A percentile compares a stretch with the other conserved stretches of the same genome.
phyloP scores from a whole-genome alignment of 53 echinoderm and acorn worm genomes.

The Mesocentrotus franciscanus region DNA sequence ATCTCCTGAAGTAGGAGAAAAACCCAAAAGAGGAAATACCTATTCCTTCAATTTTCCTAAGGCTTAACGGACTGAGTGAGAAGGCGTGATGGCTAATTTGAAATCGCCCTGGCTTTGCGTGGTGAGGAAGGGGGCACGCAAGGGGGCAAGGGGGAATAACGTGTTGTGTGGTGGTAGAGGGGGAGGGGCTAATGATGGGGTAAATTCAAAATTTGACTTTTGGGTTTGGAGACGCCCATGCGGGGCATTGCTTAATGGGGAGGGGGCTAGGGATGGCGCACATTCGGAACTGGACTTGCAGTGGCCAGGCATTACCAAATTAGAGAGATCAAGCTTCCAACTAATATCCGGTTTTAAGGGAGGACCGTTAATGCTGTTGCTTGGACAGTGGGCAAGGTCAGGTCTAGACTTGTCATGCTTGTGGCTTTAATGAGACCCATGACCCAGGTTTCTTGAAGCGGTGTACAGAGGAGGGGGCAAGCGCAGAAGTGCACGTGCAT shows the following conservation, averaged over 20 bases:
- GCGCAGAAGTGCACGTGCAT: too few species aligned
- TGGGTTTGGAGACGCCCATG: background rate
- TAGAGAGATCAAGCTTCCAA: background rate
- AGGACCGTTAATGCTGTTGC: background rate
- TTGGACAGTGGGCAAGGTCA: too few species aligned
- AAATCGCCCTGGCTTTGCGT: background rate
- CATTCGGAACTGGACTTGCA: background rate
- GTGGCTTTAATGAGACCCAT: too few species aligned
- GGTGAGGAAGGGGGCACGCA: background rate
- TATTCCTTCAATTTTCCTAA: background rate
- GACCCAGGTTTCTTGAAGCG: too few species aligned
- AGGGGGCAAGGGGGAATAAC: background rate
- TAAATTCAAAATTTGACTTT: background rate
- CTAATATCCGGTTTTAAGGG: background rate
- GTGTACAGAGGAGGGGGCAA: too few species aligned
- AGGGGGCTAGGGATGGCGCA: background rate
- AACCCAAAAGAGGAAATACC: slow-evolving; percentile 6
- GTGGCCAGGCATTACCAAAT: background rate
- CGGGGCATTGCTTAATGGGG: background rate
- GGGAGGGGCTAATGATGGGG: background rate
- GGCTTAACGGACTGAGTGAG: background rate
- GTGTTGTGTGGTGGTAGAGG: too few species aligned
- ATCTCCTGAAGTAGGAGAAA: background rate
- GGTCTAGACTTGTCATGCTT: too few species aligned
- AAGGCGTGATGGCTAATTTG: slow-evolving; percentile 27